phyloP scores from a whole-genome alignment of 1,140 invertebrate species.

The Tetranychus urticae region DNA sequence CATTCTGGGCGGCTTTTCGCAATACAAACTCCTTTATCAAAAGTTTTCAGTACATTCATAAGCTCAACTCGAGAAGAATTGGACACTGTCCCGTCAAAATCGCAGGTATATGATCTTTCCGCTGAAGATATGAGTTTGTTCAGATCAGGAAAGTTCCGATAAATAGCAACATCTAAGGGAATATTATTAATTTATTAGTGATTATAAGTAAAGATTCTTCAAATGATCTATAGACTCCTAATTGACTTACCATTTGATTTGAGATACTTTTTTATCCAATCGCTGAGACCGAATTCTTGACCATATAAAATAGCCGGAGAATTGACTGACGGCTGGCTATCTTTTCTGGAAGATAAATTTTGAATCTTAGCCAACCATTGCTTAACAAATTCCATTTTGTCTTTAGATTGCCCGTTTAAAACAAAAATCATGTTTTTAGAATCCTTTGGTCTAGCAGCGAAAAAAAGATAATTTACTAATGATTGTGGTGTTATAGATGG shows the following conservation, averaged over 20 bases:
- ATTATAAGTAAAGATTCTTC: conserved; percentile 28
- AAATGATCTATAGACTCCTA: conserved; percentile 20
- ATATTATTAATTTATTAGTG: conserved; percentile 28
- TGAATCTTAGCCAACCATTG: conserved; percentile 26
- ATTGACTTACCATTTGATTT: conserved; percentile 13
- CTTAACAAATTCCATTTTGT: conserved; percentile 25
- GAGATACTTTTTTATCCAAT: conserved; percentile 28
- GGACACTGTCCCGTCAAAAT: conserved; percentile 29
- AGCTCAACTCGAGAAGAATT: conserved; percentile 26
- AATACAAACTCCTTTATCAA: conserved; percentile 12
- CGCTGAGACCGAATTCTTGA: conserved; percentile 29
- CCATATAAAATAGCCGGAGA: conserved; percentile 27
- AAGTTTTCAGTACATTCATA: conserved; percentile 17
- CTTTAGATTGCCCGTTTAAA: conserved; percentile 26
- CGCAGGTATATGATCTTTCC: conserved; percentile 22
- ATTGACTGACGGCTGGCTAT: conserved; percentile 10
- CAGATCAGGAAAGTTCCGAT: conserved; percentile 23
- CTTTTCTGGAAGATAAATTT: conserved; percentile 17
- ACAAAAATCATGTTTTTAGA: conserved; percentile 27
- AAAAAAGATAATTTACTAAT: conserved; percentile 5
- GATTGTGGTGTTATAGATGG: conserved; percentile 13
- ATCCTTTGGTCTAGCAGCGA: conserved; percentile 20
- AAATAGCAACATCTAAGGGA: conserved; percentile 30
- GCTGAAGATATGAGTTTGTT: conserved; percentile 11
- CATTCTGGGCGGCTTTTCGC: conserved; percentile 19